Conservation (phyloP, 2,888 invertebrate genomes). For the Coleophora deauratella region DNA sequence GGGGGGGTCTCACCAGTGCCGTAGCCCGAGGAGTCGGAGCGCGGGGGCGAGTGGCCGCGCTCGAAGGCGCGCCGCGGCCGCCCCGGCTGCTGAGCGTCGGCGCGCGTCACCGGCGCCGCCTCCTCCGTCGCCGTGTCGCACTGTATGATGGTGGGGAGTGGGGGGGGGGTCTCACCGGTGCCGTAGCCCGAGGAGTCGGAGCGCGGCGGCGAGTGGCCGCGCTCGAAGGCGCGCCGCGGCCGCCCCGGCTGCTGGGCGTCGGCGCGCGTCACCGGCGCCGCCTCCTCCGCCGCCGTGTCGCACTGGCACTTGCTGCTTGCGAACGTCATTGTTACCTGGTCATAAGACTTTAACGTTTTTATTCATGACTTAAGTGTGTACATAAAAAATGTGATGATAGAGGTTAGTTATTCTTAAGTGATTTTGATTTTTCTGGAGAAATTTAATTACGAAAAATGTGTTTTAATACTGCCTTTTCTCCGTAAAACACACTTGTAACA, state of each 20-base stretch:
- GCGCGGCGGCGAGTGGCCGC: conserved; percentile 86
- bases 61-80: conserved; percentile 80
- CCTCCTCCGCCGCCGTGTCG: conserved; percentile 45
- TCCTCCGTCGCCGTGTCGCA: conserved; percentile 26
- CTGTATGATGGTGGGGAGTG: too few relatives aligned
- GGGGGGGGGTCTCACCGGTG: conserved; percentile 74
- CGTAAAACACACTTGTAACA: too few relatives aligned
- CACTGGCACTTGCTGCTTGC: conserved; percentile 76
- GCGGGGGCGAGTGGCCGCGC: conserved; percentile 85
- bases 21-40: conserved; percentile 88
- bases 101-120: conserved; percentile 43
- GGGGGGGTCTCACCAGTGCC: conserved; percentile 79
- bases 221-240: conserved; percentile 80
- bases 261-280: conserved; percentile 41
- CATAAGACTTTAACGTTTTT: not conserved
- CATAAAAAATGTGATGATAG: too few relatives aligned
- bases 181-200: conserved; percentile 90
- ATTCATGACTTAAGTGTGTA: too few relatives aligned
- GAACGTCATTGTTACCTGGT: conserved; percentile 78
- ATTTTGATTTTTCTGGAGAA: too few relatives aligned
- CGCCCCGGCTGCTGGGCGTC: conserved; percentile 66
- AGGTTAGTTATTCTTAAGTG: too few relatives aligned
- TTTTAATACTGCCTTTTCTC: too few relatives aligned
- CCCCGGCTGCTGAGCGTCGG: conserved; percentile 65
- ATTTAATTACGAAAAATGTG: too few relatives aligned